Percentiles rank a stretch among this genome's conserved stretches.
phyloP scores from a whole-genome alignment of 2,113 vertebrate species.

The Lasiurus cinereus region DNA sequence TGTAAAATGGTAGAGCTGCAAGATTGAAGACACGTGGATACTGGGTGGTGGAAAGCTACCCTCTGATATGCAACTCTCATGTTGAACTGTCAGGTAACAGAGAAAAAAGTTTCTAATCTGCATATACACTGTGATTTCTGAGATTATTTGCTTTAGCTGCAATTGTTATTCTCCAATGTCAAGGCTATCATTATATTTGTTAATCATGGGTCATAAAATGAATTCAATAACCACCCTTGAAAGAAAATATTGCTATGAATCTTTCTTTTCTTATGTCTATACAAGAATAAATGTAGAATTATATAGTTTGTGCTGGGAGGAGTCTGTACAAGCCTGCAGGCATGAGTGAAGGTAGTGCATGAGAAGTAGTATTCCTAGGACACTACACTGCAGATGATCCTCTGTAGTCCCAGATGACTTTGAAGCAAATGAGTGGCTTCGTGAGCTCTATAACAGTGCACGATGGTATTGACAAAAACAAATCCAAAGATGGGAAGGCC shows the following conservation, averaged over 20 bases:
- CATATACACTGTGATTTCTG: not conserved
- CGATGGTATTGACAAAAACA: rapidly evolving
- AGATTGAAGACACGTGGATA: not conserved
- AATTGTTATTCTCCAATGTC: not conserved
- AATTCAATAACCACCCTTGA: not conserved
- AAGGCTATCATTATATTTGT: not conserved
- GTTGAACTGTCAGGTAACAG: not conserved
- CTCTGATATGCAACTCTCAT: not conserved
- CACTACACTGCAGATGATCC: rapidly evolving
- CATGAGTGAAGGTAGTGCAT: not conserved
- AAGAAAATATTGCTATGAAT: not conserved
- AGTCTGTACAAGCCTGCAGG: not conserved
- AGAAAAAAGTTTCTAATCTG: not conserved
- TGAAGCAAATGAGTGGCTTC: not conserved
- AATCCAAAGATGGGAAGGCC: not conserved
- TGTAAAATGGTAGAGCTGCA: too few species aligned
- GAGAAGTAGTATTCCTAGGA: not conserved
- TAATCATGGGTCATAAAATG: not conserved
- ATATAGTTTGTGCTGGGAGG: not conserved
- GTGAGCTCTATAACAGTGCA: not conserved
- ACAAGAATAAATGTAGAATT: not conserved
- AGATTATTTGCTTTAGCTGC: not conserved
- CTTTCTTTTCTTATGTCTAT: not conserved
- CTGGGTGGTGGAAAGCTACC: not conserved
- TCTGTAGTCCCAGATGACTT: not conserved